Conservation (phyloP, 2,113 vertebrate genomes). For the Oxygymnocypris stewartii region DNA sequence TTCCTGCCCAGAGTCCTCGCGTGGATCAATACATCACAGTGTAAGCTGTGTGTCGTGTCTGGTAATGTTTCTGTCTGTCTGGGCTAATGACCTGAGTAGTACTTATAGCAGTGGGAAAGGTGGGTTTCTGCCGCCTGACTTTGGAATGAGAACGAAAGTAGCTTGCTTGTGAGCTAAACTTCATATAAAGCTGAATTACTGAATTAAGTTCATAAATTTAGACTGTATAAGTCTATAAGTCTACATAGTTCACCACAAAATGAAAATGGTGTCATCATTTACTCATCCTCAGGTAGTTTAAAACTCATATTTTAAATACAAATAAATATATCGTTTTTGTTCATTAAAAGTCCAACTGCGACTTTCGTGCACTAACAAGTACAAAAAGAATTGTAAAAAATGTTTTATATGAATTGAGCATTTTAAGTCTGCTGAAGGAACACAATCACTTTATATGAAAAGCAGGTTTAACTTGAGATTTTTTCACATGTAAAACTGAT, state of each 20-base stretch:
- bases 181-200: neutral
- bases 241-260: no score
- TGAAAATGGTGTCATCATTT: no score
- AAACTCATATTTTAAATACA: neutral
- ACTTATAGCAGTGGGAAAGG: slow-evolving; percentile 59
- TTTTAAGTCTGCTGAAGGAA: neutral
- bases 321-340: neutral
- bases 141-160: neutral
- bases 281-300: neutral
- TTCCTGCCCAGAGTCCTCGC: slow-evolving; percentile 69
- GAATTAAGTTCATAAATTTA: neutral
- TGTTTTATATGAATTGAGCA: neutral
- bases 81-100: slow-evolving; percentile 62
- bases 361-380: neutral
- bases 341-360: neutral
- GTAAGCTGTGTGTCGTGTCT: slow-evolving; percentile 56
- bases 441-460: neutral
- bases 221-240: neutral
- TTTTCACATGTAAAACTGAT: neutral
- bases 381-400: neutral
- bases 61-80: slow-evolving; percentile 73
- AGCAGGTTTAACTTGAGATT: neutral
- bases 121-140: slow-evolving; percentile 24
- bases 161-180: neutral
- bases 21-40: slow-evolving; percentile 65